phyloP scores from a whole-genome alignment of 2,888 invertebrate genomes.

The Pseudeuparius sepicola region DNA sequence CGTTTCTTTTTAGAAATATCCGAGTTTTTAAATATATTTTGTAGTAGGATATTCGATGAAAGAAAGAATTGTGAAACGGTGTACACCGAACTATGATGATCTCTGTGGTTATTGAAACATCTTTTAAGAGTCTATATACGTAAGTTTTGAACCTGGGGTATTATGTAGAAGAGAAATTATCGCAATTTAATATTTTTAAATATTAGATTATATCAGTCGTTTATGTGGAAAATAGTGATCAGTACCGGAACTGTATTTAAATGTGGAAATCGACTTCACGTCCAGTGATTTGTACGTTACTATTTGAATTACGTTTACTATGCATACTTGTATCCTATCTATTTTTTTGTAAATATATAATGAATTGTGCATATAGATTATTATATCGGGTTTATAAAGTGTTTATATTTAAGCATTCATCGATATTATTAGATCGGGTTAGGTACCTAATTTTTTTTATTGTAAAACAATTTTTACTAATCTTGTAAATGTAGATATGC shows the following conservation, averaged over 20 bases:
- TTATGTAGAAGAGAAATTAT: too few species aligned
- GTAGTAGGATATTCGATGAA: too few species aligned
- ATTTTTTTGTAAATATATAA: slow-evolving; percentile 40
- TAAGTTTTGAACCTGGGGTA: too few species aligned
- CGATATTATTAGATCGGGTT: slow-evolving; percentile 35
- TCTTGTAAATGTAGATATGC: slow-evolving; percentile 30
- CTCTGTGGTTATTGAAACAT: too few species aligned
- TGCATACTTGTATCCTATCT: slow-evolving; percentile 35
- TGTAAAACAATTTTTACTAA: slow-evolving; percentile 31
- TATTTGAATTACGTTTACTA: slow-evolving; percentile 32
- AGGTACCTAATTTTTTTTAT: slow-evolving; percentile 30
- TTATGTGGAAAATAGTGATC: slow-evolving; percentile 31
- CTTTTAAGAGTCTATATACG: too few species aligned
- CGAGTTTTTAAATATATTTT: too few species aligned
- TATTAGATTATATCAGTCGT: slow-evolving; percentile 29
- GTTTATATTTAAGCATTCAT: slow-evolving; percentile 37
- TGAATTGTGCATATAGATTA: slow-evolving; percentile 42
- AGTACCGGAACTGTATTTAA: slow-evolving; percentile 37
- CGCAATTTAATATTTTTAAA: too few species aligned
- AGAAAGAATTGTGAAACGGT: too few species aligned
- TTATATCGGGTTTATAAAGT: slow-evolving; percentile 39
- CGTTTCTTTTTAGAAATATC: too few species aligned
- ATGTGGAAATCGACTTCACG: slow-evolving; percentile 36
- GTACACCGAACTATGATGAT: too few species aligned
- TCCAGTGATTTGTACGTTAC: slow-evolving; percentile 39